Evolutionary conservation across 2,113 vertebrate genomes (phyloP).

Genomic region (Sturnus vulgaris): DNA sequence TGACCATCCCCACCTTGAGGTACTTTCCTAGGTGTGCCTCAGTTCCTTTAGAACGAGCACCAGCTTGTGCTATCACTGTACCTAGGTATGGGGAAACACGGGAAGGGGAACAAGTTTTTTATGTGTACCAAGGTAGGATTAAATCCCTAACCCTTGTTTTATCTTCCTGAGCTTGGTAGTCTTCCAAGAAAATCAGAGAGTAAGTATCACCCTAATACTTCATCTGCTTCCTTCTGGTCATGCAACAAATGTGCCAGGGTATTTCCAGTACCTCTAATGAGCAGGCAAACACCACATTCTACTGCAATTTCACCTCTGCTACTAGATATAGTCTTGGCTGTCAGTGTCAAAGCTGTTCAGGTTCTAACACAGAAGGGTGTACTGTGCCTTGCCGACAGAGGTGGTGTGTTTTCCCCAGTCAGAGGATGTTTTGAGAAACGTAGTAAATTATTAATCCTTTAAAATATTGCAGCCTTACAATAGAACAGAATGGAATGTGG

Average conservation of each 20-base stretch:
- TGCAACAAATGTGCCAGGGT: neutral
- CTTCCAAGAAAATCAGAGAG: neutral
- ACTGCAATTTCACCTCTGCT: neutral
- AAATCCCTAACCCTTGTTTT: neutral
- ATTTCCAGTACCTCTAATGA: neutral
- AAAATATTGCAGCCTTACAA: neutral
- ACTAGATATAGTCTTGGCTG: neutral
- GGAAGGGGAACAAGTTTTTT: neutral
- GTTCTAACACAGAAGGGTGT: neutral
- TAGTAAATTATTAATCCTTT: neutral
- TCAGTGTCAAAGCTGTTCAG: neutral
- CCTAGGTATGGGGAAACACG: neutral
- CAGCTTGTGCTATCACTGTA: neutral
- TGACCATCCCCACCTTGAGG: neutral
- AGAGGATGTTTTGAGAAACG: neutral
- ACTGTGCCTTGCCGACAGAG: neutral
- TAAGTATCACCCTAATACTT: neutral
- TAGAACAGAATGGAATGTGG: neutral
- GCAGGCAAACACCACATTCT: neutral
- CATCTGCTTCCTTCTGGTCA: neutral
- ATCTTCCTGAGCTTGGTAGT: neutral
- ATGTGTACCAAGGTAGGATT: neutral
- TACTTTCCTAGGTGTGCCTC: neutral
- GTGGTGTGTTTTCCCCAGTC: neutral
- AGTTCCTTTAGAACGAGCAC: neutral